Base-by-base conservation (phyloP, 2,797 vertebrate genomes). In the Amniataba percoides region DNA sequence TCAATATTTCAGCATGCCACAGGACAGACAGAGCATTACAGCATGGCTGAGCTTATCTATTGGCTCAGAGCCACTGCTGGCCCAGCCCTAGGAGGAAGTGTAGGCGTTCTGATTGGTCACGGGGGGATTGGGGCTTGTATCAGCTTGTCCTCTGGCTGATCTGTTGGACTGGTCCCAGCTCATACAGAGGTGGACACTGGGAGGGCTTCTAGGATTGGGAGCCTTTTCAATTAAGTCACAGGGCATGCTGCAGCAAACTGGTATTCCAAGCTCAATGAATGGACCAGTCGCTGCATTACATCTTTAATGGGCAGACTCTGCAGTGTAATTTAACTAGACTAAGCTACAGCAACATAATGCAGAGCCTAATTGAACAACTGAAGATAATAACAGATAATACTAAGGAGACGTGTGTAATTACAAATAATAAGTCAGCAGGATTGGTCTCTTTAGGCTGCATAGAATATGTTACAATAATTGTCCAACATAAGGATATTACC, bases 141-240 rank as follows among this genome's bases (percentile, higher is more conserved):
- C 83, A 81, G 85, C 86, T 80, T 89, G 92, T 92, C 92, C 88
- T 91, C 88, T 92, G 87, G 87, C 81, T 85, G 90, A 90, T 93
- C 88, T 89, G 80, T 85, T 92, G 90, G 89, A 93, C 84, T 74
- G 76, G 89, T 87, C 90, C 85, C 88, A 91, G 85, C 85, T 77
- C 87, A 81, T 67, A 87, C 81, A 86, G 81, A 82, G 87, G 68
- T 88, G 89, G 92, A 93, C 82, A 88, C 69, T 84, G 73, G 88
- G 70, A 77, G 82, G 83, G 82, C 81, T 67, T 85, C 81, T 71
- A 82, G 82, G 87, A 83, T 82, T 85, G 79, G 81, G 75, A 71
- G 78, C 82, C 86, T 85, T 92, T 88, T 77, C 83, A 89, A 83
- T 82, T 83, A 87, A 85, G 80, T 85, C 80, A 55, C 55, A 78